phyloP scores from a whole-genome alignment of 2,797 vertebrate genomes.

The Galagoides demidoff region DNA sequence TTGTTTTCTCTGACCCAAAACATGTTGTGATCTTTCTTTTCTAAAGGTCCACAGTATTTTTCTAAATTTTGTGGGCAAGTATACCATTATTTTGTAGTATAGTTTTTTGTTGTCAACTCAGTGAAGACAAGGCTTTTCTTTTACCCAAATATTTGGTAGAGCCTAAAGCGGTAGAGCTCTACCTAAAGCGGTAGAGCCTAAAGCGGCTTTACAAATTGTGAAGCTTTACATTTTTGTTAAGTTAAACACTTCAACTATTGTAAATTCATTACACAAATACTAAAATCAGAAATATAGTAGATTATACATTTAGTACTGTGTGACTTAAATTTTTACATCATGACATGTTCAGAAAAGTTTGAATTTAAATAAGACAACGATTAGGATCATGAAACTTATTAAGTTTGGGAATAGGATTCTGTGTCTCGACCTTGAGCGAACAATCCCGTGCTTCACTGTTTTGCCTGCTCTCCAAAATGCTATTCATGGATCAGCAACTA shows the following conservation, averaged over 20 bases:
- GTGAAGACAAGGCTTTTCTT: constrained; percentile 54
- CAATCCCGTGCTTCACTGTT: background rate
- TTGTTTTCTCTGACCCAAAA: background rate
- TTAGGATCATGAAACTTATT: constrained; percentile 30
- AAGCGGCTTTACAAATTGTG: background rate
- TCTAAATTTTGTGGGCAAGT: background rate
- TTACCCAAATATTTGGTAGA: background rate
- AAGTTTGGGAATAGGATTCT: background rate
- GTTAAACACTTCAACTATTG: background rate
- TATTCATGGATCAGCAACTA: background rate
- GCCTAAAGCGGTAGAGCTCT: background rate
- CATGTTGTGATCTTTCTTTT: background rate
- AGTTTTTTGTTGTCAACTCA: constrained; percentile 1
- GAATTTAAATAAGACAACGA: background rate
- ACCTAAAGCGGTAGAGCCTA: background rate
- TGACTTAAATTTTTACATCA: constrained; percentile 3
- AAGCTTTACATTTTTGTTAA: constrained; percentile 18
- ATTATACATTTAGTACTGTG: background rate
- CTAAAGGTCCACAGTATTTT: background rate
- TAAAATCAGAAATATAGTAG: constrained; percentile 31
- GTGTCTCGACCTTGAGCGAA: constrained; percentile 44
- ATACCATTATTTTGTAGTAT: background rate
- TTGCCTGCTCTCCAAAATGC: constrained; percentile 24
- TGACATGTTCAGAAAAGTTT: background rate
- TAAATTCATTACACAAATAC: constrained; percentile 25